A percentile compares a stretch with the other conserved stretches of the same genome.
Conservation (phyloP, 2,797 vertebrate genomes). For the Remorina albescens region DNA sequence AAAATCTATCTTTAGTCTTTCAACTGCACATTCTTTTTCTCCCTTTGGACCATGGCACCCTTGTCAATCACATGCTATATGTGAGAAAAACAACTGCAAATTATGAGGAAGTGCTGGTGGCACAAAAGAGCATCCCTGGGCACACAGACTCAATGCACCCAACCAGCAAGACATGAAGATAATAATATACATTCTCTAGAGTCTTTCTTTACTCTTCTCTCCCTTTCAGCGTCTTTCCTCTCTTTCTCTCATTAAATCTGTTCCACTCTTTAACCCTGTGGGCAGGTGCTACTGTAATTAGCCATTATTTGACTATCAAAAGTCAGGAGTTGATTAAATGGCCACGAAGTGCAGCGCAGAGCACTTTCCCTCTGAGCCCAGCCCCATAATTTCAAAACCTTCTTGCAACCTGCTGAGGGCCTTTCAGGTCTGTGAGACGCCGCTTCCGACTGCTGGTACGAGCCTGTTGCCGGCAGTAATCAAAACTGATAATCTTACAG, state of each 20-base stretch:
- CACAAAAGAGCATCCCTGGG: constrained; percentile 77
- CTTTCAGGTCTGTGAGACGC: constrained; percentile 92
- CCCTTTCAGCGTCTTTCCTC: constrained; percentile 48
- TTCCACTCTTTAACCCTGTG: constrained; percentile 92
- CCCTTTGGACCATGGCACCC: constrained; percentile 49
- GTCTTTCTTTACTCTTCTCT: constrained; percentile 54
- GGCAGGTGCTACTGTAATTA: constrained; percentile 99
- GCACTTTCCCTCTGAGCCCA: constrained; percentile 91
- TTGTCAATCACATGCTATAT: constrained; percentile 73
- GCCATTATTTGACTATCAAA: constrained; percentile 99
- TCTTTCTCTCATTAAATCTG: constrained; percentile 89
- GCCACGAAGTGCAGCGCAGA: constrained; percentile 90
- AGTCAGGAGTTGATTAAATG: constrained; percentile 99
- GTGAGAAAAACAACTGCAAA: constrained; percentile 78
- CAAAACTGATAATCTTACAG: constrained; percentile 98
- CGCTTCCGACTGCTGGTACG: constrained; percentile 95
- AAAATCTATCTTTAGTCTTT: constrained; percentile 58
- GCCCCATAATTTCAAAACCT: constrained; percentile 98
- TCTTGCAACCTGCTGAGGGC: constrained; percentile 95
- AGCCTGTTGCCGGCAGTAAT: constrained; percentile 99
- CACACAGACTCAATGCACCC: constrained; percentile 71
- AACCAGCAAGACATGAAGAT: constrained; percentile 73
- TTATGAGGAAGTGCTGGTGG: constrained; percentile 64
- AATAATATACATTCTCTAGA: constrained; percentile 63
- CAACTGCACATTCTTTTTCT: constrained; percentile 38